Evolutionary conservation across 2,797 vertebrate genomes (phyloP), one percentile per base, ranked within the genome.

Genomic region (Neomorphus geoffroyi): DNA sequence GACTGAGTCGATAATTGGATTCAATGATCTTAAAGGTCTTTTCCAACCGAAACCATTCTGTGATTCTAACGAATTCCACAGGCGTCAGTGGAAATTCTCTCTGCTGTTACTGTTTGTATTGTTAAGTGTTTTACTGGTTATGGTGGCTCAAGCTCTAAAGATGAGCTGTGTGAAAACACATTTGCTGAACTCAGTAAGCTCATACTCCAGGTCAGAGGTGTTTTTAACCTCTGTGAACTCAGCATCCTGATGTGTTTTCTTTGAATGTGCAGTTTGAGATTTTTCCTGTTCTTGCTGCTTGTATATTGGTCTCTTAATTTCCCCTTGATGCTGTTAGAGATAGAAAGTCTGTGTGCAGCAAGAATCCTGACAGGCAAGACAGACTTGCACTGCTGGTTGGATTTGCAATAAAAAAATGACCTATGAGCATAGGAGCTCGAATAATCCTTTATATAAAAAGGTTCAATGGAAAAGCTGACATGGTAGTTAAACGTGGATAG

Each of bases 391-490:
- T 53, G 32, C 43, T 90, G 66, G 35, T 81, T 67, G 77, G 58
- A 53, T 81, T 84, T 90, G 50, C 53, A 35, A 9, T 88, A 80
- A 64, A 57, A n/a, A 90, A 88, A 64, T 21, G 56, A 54, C 88
- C 80, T 82, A 13, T 30, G 43, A 93, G 77, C 72, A 1, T 24
- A 54, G 54, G 71, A 85, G 33, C 91, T 83, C 28, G 88, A 97
- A 93, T 74, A 93, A 94, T 88, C 87, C 70, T 87, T 58, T 65
- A 6, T 48, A 64, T 92, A 78, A 88, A 94, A 84, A 70, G 43
- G 23, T 82, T 79, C 79, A 80, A 79, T 83, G 57, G 62, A 88
- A 90, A 72, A 91, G 90, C 82, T 96, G 92, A 95, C 65, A 6
- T 54, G 35, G 71, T 51, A 53, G 53, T 81, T 69, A 87, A 90